These are phyloP conservation scores for Brachionus calyciflorus DNA, from an alignment of 1,140 invertebrate species.

Conservation along the genomic window DNA sequence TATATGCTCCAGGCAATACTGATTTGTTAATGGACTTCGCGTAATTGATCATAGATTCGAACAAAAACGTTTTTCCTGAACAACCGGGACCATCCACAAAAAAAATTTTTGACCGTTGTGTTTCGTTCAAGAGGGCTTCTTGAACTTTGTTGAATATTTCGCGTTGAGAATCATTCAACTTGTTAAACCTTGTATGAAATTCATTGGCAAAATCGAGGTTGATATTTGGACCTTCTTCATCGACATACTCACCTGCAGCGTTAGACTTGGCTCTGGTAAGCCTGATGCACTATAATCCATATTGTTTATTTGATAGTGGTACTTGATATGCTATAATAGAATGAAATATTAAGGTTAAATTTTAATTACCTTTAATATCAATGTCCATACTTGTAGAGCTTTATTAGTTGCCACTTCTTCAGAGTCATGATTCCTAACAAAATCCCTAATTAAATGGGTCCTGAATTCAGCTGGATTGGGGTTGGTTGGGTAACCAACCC, in stretches of 20 bases:
- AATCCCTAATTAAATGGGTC: not conserved
- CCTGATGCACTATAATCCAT: not conserved
- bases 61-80: conserved; percentile 57
- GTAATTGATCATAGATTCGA: conserved; percentile 42
- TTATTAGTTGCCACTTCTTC: not conserved
- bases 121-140: too few species aligned
- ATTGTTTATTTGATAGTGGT: not conserved
- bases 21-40: not conserved
- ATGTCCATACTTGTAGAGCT: not conserved
- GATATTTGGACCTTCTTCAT: too few species aligned
- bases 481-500: not conserved
- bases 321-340: not conserved
- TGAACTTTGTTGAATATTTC: too few species aligned
- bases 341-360: not conserved
- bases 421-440: not conserved
- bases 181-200: too few species aligned
- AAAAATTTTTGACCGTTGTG: too few species aligned
- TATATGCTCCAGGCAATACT: not conserved
- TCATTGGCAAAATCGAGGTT: too few species aligned
- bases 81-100: conserved; percentile 53
- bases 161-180: too few species aligned
- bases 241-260: too few species aligned
- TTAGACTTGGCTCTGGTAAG: not conserved
- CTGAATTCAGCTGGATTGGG: not conserved
- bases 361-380: not conserved